These are phyloP conservation scores for Ophthalmolycus amberensis DNA, from an alignment of 2,113 vertebrate species.

Conservation along the genomic window DNA sequence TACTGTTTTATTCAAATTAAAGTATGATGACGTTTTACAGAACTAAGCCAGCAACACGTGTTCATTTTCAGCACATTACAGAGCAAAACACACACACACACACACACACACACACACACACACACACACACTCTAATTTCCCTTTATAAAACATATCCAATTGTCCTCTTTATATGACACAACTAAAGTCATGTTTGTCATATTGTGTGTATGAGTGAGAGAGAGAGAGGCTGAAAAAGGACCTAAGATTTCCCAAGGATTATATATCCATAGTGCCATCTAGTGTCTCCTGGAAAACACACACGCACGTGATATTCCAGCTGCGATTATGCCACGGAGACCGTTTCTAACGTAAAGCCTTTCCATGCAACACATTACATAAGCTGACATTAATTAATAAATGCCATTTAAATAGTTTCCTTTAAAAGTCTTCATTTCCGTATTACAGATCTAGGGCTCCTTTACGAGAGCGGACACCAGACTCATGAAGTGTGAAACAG, in stretches of 20 bases:
- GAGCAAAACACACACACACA: slow-evolving; percentile 3
- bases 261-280: slow-evolving; percentile 85
- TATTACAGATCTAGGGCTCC: background rate
- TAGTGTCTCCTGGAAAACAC: slow-evolving; percentile 75
- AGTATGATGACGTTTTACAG: background rate
- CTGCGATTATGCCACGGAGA: background rate
- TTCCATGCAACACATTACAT: background rate
- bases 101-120: background rate
- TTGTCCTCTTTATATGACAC: slow-evolving; percentile 20
- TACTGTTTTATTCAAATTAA: background rate
- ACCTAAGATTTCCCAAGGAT: slow-evolving; percentile 25
- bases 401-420: background rate
- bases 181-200: slow-evolving; percentile 23
- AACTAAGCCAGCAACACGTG: background rate
- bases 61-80: background rate
- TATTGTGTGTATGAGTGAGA: background rate
- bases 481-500: background rate
- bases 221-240: slow-evolving; percentile 6
- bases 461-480: background rate
- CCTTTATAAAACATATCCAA: background rate
- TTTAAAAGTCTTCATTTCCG: background rate
- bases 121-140: background rate
- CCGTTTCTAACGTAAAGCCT: background rate
- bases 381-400: background rate
- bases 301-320: slow-evolving; percentile 28